These are phyloP conservation scores for Luffia ferchaultella DNA, from an alignment of 2,888 invertebrate genomes.

Conservation along the genomic window DNA sequence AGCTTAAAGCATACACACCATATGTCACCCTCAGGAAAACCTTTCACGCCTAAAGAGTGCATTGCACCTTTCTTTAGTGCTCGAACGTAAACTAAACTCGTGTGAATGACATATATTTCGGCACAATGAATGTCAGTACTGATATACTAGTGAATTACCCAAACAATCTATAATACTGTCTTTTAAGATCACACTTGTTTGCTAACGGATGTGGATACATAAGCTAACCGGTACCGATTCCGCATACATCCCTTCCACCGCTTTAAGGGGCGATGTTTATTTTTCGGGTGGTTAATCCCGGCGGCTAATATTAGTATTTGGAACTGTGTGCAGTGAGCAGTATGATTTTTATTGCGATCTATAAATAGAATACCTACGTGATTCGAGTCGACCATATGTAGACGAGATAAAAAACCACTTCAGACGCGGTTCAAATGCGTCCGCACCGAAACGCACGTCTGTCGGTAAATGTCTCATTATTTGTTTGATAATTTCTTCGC, in stretches of 20 bases:
- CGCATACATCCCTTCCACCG: slow-evolving; percentile 19
- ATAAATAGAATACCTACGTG: slow-evolving; percentile 9
- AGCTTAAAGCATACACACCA: too few relatives aligned
- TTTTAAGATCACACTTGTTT: too few relatives aligned
- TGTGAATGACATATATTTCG: too few relatives aligned
- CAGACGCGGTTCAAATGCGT: not conserved
- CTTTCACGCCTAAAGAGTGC: too few relatives aligned
- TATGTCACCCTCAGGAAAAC: too few relatives aligned
- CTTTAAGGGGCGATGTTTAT: slow-evolving; percentile 42
- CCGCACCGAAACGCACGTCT: not conserved
- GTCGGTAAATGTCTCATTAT: not conserved
- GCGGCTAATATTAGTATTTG: slow-evolving; percentile 25
- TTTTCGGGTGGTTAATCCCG: slow-evolving; percentile 42
- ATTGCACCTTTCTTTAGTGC: too few relatives aligned
- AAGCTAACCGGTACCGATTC: not conserved
- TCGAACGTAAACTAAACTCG: too few relatives aligned
- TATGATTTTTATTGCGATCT: slow-evolving; percentile 13
- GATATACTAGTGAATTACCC: too few relatives aligned
- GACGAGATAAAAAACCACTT: not conserved
- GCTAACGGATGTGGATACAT: too few relatives aligned
- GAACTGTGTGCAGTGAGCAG: slow-evolving; percentile 9
- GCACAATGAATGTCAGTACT: too few relatives aligned
- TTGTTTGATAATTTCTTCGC: not conserved
- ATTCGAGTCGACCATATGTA: slow-evolving; percentile 4
- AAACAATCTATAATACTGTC: too few relatives aligned